phyloP scores from a whole-genome alignment of 1,140 invertebrate species.

The Caenorhabditis brenneri region DNA sequence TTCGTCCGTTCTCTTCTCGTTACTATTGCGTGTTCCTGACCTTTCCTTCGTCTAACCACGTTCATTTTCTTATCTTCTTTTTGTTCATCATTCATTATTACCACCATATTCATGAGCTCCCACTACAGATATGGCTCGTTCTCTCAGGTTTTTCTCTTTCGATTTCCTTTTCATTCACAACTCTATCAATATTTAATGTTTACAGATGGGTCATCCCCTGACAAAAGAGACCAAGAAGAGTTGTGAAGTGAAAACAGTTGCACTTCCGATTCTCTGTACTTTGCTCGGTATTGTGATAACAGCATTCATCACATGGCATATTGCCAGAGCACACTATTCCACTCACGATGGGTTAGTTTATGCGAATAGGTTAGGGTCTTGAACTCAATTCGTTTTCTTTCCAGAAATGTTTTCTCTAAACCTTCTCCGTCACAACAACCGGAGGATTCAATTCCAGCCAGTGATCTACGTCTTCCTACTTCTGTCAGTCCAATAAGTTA shows the following conservation, averaged over 20 bases:
- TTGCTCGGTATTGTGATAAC: constrained; percentile 33
- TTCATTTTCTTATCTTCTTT: not conserved
- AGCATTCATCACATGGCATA: constrained; percentile 21
- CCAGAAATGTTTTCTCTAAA: not conserved
- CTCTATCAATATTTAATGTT: not conserved
- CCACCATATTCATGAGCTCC: not conserved
- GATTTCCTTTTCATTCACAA: not conserved
- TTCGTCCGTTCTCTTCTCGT: not conserved
- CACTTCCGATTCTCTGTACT: not conserved
- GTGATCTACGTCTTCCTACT: constrained; percentile 30
- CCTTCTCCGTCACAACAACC: not conserved
- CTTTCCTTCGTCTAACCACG: not conserved
- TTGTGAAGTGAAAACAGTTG: not conserved
- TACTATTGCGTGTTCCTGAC: not conserved
- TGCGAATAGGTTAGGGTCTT: too few species aligned
- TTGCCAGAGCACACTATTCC: not conserved
- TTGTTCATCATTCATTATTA: not conserved
- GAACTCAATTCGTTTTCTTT: not conserved
- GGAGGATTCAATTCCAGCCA: not conserved
- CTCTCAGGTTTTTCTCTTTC: not conserved
- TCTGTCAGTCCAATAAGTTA: constrained; percentile 33
- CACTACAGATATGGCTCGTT: not conserved
- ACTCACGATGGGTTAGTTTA: not conserved
- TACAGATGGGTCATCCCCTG: constrained; percentile 5
- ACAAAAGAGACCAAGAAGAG: not conserved